Evolutionary conservation across 2,888 invertebrate genomes (phyloP).

Genomic region (Pomacea canaliculata): DNA sequence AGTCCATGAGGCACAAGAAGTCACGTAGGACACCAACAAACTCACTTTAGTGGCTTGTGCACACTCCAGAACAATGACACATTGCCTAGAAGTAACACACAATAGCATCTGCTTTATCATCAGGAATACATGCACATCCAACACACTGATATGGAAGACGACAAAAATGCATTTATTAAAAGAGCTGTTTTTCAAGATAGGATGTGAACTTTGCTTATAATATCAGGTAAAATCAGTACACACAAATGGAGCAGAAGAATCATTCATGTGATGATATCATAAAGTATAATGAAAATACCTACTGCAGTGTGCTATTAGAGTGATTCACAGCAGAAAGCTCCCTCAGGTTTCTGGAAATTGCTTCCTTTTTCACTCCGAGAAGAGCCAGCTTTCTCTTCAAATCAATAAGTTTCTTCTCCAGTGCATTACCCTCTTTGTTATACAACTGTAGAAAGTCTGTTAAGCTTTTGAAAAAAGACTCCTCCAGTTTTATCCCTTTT

Average conservation of each 20-base stretch:
- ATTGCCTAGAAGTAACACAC: conserved; percentile 55
- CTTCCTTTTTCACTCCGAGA: conserved; percentile 52
- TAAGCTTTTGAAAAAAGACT: conserved; percentile 33
- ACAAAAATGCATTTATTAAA: too few relatives aligned
- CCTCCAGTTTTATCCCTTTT: conserved; percentile 17
- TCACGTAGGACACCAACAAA: conserved; percentile 66
- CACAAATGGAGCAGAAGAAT: too few relatives aligned
- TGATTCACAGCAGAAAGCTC: conserved; percentile 5
- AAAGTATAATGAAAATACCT: too few relatives aligned
- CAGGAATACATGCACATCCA: neutral
- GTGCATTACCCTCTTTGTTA: conserved; percentile 38
- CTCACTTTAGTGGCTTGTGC: conserved; percentile 51
- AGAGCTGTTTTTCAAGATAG: too few relatives aligned
- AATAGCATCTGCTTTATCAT: neutral
- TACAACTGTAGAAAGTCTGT: conserved; percentile 48
- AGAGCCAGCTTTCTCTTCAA: conserved; percentile 52
- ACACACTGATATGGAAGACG: neutral
- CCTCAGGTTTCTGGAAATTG: conserved; percentile 42
- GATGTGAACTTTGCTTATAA: too few relatives aligned
- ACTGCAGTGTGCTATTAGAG: too few relatives aligned
- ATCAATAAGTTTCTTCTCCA: conserved; percentile 44
- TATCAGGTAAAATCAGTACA: too few relatives aligned
- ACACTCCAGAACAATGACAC: conserved; percentile 64
- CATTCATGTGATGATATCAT: too few relatives aligned
- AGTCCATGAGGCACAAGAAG: conserved; percentile 68